phyloP scores from a whole-genome alignment of 1,140 invertebrate species.

The Chionoecetes opilio region DNA sequence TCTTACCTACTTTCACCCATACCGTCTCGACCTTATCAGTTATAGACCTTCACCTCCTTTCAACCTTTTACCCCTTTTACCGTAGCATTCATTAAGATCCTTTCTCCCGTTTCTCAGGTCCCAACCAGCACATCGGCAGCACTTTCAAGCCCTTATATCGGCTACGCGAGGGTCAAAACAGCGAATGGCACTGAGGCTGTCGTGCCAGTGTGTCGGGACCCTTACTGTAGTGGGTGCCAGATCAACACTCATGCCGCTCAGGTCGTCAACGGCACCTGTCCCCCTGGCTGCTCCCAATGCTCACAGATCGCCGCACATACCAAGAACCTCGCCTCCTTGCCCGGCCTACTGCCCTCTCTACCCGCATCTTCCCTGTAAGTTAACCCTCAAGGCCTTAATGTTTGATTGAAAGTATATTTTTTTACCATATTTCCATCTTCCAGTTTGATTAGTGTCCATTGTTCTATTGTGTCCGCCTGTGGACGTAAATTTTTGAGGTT shows the following conservation, averaged over 20 bases:
- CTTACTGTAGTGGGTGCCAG: conserved; percentile 96
- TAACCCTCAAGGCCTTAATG: background rate
- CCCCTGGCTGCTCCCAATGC: conserved; percentile 97
- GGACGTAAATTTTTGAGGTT: no score
- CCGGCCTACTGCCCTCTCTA: conserved; percentile 84
- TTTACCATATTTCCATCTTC: no score
- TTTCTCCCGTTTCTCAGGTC: conserved; percentile 23
- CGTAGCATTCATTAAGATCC: background rate
- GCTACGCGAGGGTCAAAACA: conserved; percentile 95
- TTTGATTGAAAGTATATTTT: background rate
- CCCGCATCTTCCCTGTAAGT: conserved; percentile 83
- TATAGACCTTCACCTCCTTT: background rate
- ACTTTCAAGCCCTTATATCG: conserved; percentile 82
- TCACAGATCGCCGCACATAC: conserved; percentile 92
- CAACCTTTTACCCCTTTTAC: background rate
- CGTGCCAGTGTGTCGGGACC: conserved; percentile 97
- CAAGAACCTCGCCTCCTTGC: conserved; percentile 85
- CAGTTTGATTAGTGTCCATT: no score
- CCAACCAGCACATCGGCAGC: conserved; percentile 69
- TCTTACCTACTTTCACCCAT: background rate
- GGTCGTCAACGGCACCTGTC: conserved; percentile 88
- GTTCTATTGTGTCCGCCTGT: no score
- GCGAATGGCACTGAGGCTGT: conserved; percentile 94
- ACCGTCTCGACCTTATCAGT: background rate
- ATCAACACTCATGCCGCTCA: conserved; percentile 88